A percentile compares a stretch with the other conserved stretches of the same genome.
Evolutionary conservation across 2,888 invertebrate genomes (phyloP).

Genomic region (Pinctada fucata): DNA sequence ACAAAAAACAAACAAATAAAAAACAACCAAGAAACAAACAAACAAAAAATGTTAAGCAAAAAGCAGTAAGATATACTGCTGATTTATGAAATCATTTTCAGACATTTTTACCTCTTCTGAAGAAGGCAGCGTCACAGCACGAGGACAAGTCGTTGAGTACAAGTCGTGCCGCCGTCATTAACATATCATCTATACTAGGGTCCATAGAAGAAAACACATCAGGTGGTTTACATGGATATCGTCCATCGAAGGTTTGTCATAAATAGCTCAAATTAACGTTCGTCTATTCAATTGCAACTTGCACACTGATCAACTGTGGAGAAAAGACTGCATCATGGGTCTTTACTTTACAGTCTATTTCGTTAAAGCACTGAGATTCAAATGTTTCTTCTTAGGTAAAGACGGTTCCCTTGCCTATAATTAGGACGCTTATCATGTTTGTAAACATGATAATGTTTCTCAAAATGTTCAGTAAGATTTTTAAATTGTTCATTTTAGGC

Average conservation of each 20-base stretch:
- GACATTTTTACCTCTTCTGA: slow-evolving; percentile 84
- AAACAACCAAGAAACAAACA: too few species aligned
- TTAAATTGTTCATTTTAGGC: slow-evolving; percentile 80
- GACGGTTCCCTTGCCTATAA: too few species aligned
- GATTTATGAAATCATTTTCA: slow-evolving; percentile 69
- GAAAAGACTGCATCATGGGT: background rate
- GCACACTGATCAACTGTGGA: too few species aligned
- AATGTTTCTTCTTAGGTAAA: too few species aligned
- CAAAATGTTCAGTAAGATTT: too few species aligned
- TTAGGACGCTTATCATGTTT: too few species aligned
- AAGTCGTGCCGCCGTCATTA: slow-evolving; percentile 84
- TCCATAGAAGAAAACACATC: slow-evolving; percentile 86
- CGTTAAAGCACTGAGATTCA: background rate
- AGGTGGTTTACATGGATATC: slow-evolving; percentile 90
- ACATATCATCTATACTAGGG: slow-evolving; percentile 89
- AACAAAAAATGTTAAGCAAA: too few species aligned
- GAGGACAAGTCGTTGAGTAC: background rate
- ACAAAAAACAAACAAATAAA: too few species aligned
- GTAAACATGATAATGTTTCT: too few species aligned
- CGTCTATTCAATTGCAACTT: background rate
- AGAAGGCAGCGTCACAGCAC: slow-evolving; percentile 78
- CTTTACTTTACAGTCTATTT: background rate
- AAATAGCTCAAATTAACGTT: background rate
- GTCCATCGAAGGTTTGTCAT: slow-evolving; percentile 87
- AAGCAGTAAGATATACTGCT: too few species aligned